Evolutionary conservation across 2,113 vertebrate genomes (phyloP).

Genomic region (Leiothrix lutea): DNA sequence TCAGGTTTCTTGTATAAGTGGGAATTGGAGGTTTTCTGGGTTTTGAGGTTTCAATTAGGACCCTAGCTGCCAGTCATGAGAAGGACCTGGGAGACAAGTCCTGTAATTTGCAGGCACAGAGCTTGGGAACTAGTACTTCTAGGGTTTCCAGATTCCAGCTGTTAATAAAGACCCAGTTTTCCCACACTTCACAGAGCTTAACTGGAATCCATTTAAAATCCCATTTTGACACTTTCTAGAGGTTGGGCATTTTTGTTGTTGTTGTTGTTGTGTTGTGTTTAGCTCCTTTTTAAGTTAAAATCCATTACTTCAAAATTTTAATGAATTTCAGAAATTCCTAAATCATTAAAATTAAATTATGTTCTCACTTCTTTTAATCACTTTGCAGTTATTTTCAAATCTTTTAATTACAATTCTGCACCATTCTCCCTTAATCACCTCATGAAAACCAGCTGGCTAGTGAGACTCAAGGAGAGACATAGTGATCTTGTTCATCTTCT

Average conservation of each 20-base stretch:
- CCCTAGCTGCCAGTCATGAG: background rate
- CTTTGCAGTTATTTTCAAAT: background rate
- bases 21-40: background rate
- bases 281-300: background rate
- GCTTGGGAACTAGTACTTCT: background rate
- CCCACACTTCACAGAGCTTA: background rate
- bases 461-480: background rate
- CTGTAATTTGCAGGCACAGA: background rate
- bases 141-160: background rate
- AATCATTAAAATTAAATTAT: background rate
- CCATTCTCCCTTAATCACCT: background rate
- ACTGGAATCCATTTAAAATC: background rate
- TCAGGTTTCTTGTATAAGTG: background rate
- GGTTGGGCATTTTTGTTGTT: rapidly evolving
- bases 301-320: background rate
- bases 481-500: background rate
- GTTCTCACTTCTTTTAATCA: background rate
- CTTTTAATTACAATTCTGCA: background rate
- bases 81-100: background rate
- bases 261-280: background rate
- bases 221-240: background rate
- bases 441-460: background rate
- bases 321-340: background rate
- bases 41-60: background rate
- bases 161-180: background rate